phyloP scores from a whole-genome alignment of 2,888 invertebrate genomes.

The Lycocerus yunnanus region DNA sequence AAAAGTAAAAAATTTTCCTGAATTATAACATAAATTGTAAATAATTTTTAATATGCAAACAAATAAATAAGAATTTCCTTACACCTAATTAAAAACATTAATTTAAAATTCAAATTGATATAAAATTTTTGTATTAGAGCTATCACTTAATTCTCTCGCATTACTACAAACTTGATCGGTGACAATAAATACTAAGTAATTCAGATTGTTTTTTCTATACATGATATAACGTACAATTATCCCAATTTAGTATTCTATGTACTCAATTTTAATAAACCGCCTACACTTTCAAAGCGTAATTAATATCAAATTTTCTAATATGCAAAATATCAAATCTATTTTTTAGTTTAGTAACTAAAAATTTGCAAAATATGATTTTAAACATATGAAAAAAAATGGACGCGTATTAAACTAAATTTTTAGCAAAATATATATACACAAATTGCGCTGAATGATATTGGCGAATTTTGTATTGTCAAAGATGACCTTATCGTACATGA shows the following conservation, averaged over 20 bases:
- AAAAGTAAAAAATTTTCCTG: background rate
- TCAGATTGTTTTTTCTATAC: background rate
- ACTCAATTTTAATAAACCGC: background rate
- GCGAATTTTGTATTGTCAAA: slow-evolving; percentile 38
- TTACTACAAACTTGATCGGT: background rate
- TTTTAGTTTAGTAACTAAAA: background rate
- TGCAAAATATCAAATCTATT: background rate
- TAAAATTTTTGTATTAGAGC: background rate
- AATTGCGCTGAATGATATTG: slow-evolving; percentile 20
- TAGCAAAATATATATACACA: slow-evolving; percentile 5
- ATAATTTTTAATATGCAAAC: background rate
- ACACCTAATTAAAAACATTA: background rate
- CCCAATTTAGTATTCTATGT: background rate
- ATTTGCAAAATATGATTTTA: background rate
- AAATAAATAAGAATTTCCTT: background rate
- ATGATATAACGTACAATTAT: background rate
- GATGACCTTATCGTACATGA: slow-evolving; percentile 40
- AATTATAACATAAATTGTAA: background rate
- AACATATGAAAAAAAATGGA: background rate
- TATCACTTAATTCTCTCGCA: background rate
- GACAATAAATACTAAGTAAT: background rate
- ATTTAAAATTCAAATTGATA: background rate
- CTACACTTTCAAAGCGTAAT: background rate
- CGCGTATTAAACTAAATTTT: background rate
- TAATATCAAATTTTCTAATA: background rate